Base-by-base conservation (phyloP, 2,888 invertebrate species). In the Phymatocera aterrima region DNA sequence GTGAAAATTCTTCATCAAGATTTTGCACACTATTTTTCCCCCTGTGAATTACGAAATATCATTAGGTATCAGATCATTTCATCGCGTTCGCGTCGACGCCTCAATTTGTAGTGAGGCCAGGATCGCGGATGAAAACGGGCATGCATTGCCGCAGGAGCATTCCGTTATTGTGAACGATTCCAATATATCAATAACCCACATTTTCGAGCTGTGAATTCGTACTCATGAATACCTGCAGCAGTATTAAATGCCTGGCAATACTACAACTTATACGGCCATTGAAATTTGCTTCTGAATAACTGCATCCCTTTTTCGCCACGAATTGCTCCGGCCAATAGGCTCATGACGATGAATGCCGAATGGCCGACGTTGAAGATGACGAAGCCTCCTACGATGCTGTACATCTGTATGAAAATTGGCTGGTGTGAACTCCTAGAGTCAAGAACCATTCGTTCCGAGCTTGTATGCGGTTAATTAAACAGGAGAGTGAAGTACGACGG, bases 121-220 rank as follows among this genome's bases (percentile, higher is more conserved):
- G n/a, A 34, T 0, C 51, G 18, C 24, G 34, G 34, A 72, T 51
- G 31, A 18, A 72, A 48, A 72, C 10, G 34, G 21, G 40, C 34
- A 31, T 51, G 72, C 18, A 18, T 10, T 4, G 48, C n/a, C 18
- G 51, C 5, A 4, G 51, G 18, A 48, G 34, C 34, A 72, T 72
- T 72, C 34, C 72, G 34, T 51, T 51, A 48, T 34, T 77, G 77
- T 68, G 31, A 51, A 48, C 77, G 64, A 77, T 77, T 77, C 68
- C 46, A 68, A 77, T 77, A 43, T 40, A 77, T 68, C 77, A 28
- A 77, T 77, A 77, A 48, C 77, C 77, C 31, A 68, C 51, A 77
- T 77, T 68, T 51, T 40, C 34, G 60, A 46, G 6, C 37, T 37
- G 46, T 46, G 21, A 6, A 18, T 65, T 21, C 21, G n/a, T 43